phyloP scores from a whole-genome alignment of 2,888 invertebrate species.

The Vannuccia rotundouncinata region DNA sequence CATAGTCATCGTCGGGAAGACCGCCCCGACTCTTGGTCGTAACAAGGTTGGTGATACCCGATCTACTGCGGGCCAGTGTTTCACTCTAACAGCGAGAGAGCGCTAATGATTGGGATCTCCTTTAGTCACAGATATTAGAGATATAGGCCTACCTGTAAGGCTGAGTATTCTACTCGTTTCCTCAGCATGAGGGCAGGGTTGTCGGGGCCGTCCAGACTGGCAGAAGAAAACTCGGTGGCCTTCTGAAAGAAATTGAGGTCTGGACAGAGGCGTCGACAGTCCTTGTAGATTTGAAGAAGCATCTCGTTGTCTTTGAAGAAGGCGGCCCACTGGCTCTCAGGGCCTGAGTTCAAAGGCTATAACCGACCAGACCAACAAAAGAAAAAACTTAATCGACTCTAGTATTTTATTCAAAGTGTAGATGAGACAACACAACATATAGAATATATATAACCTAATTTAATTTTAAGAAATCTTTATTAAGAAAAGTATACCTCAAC shows the following conservation, averaged over 20 bases:
- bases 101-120: no score
- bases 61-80: constrained; percentile 30
- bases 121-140: not conserved
- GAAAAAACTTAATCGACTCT: not conserved
- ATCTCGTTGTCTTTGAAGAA: constrained; percentile 97
- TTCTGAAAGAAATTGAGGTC: constrained; percentile 93
- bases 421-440: no score
- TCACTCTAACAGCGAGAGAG: constrained; percentile 21
- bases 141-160: constrained; percentile 21
- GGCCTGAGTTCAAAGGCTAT: constrained; percentile 78
- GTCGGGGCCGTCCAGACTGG: constrained; percentile 70
- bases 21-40: not conserved
- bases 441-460: no score
- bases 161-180: constrained; percentile 71
- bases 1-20: not conserved
- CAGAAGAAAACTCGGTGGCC: constrained; percentile 81
- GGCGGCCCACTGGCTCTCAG: constrained; percentile 87
- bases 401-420: no score
- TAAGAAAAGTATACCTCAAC: no score
- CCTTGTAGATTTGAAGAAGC: constrained; percentile 91
- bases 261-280: constrained; percentile 81
- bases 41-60: constrained; percentile 35
- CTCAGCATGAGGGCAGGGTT: constrained; percentile 69
- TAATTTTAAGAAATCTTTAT: no score
- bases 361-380: not conserved